Percentiles rank a stretch among this genome's conserved stretches.
These are phyloP conservation scores for Metellina segmentata DNA, from an alignment of 2,888 invertebrate genomes.

Conservation along the genomic window DNA sequence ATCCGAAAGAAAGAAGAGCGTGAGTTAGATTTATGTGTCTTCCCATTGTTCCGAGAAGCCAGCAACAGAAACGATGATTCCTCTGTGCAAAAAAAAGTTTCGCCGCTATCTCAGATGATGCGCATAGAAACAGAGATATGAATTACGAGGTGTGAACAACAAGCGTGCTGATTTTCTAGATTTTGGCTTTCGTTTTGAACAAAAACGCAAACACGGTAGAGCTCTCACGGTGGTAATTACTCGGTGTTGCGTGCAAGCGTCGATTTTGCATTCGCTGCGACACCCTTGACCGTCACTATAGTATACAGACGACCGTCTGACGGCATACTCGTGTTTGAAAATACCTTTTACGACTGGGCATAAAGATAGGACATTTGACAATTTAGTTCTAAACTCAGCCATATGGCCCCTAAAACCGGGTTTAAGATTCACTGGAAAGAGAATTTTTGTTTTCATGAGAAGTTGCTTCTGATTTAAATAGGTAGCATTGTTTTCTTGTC, in stretches of 20 bases:
- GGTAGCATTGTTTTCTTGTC: no score
- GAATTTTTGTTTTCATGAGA: no score
- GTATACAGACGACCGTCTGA: neutral
- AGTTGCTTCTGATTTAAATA: no score
- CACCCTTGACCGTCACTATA: neutral
- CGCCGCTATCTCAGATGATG: neutral
- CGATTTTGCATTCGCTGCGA: neutral
- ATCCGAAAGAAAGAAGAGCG: neutral
- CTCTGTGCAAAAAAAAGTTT: no score
- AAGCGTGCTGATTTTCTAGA: neutral
- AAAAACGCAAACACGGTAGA: neutral
- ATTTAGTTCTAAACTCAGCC: neutral
- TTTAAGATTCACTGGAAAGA: no score
- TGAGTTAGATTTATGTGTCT: neutral
- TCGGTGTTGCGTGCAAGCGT: neutral
- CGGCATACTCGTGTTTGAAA: neutral
- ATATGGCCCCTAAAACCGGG: no score
- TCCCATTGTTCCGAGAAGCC: neutral
- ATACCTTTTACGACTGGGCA: neutral
- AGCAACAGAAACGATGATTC: no score
- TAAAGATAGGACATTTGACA: neutral
- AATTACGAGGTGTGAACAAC: neutral
- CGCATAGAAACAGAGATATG: neutral
- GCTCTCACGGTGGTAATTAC: neutral
- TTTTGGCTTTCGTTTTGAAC: neutral